Conservation (phyloP, 2,797 vertebrate species). For the Mareca penelope region DNA sequence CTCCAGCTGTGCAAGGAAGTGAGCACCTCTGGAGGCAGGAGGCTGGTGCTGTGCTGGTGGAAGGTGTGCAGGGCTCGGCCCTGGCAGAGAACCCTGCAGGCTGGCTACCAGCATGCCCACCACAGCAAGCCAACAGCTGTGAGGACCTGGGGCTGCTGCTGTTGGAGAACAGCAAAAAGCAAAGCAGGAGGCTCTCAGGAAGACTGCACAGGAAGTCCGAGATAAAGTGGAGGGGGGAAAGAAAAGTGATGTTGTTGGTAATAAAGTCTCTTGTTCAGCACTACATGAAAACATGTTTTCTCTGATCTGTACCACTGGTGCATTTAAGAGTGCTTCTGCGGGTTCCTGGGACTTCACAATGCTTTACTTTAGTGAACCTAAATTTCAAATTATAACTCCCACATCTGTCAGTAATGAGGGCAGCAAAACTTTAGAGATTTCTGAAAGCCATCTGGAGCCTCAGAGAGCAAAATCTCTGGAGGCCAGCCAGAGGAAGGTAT, state of each 20-base stretch:
- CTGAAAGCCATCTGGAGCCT: conserved; percentile 46
- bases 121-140: fast-evolving
- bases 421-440: conserved; percentile 57
- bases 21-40: background rate
- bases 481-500: conserved; percentile 25
- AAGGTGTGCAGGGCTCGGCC: fast-evolving
- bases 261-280: background rate
- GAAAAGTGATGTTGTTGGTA: background rate
- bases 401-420: conserved; percentile 51
- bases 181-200: fast-evolving
- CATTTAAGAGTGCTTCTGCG: background rate
- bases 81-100: fast-evolving
- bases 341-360: conserved; percentile 3
- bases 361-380: conserved; percentile 29
- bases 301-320: background rate
- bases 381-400: conserved; percentile 16
- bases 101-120: fast-evolving
- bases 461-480: conserved; percentile 23
- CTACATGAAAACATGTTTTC: background rate
- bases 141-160: background rate
- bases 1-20: background rate
- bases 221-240: background rate
- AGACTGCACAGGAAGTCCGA: background rate
- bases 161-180: background rate
- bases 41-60: fast-evolving